Percentiles rank a stretch among this genome's conserved stretches.
Evolutionary conservation across 2,797 vertebrate genomes (phyloP).

Genomic region (Hemibagrus guttatus): DNA sequence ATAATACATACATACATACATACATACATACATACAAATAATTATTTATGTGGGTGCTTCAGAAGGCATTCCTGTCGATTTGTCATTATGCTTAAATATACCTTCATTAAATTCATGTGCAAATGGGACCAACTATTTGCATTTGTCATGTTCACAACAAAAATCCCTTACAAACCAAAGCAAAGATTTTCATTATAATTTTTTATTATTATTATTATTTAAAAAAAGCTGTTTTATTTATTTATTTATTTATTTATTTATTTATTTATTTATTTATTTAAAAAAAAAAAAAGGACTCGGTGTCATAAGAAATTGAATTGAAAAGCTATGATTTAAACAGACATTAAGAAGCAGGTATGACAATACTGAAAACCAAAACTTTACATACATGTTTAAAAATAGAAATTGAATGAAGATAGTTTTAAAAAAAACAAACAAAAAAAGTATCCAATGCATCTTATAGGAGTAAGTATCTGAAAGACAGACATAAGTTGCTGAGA

Average conservation of each 20-base stretch:
- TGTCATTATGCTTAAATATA: constrained; percentile 81
- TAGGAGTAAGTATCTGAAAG: not conserved
- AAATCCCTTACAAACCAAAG: constrained; percentile 78
- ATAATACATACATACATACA: not conserved
- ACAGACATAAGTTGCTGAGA: not conserved
- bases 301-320: not conserved
- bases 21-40: not conserved
- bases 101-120: constrained; percentile 80
- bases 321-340: constrained; percentile 28
- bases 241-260: too few relatives aligned
- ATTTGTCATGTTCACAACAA: constrained; percentile 71
- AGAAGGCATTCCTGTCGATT: constrained; percentile 77
- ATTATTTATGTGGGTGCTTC: constrained; percentile 68
- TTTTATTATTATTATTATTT: too few relatives aligned
- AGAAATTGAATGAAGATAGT: constrained; percentile 8
- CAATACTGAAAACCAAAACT: constrained; percentile 9
- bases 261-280: too few relatives aligned
- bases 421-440: not conserved
- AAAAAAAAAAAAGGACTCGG: constrained; percentile 3
- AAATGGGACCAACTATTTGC: constrained; percentile 77
- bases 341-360: constrained; percentile 31
- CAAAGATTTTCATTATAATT: constrained; percentile 52
- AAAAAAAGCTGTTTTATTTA: too few relatives aligned
- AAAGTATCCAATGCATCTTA: not conserved
- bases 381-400: not conserved